A percentile compares a stretch with the other conserved stretches of the same genome.
These are phyloP conservation scores for Sebastes hubbsi DNA, from an alignment of 2,797 vertebrate species.

Conservation along the genomic window DNA sequence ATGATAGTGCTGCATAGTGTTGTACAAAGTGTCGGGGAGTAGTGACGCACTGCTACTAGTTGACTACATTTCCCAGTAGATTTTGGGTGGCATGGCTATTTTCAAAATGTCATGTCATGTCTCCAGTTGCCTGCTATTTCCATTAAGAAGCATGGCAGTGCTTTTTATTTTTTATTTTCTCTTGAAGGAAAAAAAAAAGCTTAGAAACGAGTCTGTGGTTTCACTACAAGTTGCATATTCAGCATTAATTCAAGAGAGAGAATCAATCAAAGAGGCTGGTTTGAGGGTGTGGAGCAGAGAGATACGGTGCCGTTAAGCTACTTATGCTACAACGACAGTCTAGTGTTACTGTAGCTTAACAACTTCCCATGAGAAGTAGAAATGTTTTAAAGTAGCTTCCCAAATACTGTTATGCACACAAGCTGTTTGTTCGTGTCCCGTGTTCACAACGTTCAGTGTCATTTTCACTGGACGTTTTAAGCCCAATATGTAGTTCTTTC, in stretches of 20 bases:
- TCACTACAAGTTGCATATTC: background rate
- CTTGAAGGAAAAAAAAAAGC: background rate
- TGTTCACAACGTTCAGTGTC: no score
- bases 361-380: background rate
- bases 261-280: background rate
- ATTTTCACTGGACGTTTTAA: no score
- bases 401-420: background rate
- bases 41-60: background rate
- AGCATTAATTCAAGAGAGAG: background rate
- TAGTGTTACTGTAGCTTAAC: background rate
- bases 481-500: no score
- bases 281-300: background rate
- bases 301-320: background rate
- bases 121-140: background rate
- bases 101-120: background rate
- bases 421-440: background rate
- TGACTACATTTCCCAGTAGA: background rate
- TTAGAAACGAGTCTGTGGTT: background rate
- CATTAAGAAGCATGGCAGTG: background rate
- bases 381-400: background rate
- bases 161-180: background rate
- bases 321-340: background rate
- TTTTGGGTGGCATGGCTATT: background rate
- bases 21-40: background rate
- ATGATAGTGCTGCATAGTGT: background rate